phyloP scores from a whole-genome alignment of 1,140 invertebrate species.

The Pseudomyrmex concolor region DNA sequence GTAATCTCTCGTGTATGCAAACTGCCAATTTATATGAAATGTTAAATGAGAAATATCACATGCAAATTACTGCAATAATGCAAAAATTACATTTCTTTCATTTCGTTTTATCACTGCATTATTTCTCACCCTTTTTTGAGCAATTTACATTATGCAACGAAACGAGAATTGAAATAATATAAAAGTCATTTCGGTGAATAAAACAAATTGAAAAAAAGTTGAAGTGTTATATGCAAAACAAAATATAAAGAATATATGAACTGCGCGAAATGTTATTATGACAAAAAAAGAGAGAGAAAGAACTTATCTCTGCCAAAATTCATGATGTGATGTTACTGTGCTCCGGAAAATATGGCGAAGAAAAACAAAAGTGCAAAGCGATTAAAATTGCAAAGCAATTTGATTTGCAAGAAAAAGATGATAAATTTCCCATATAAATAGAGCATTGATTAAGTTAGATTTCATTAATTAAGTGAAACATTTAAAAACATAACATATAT shows the following conservation, averaged over 20 bases:
- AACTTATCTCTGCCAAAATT: not conserved
- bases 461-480: too few species aligned
- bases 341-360: not conserved
- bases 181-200: constrained; percentile 1
- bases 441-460: too few species aligned
- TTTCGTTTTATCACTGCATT: not conserved
- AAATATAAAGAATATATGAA: not conserved
- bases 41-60: constrained; percentile 10
- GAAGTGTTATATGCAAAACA: not conserved
- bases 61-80: constrained; percentile 2
- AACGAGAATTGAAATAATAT: not conserved
- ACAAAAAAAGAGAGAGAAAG: not conserved
- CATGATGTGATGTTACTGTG: not conserved
- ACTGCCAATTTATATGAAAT: not conserved
- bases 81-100: constrained; percentile 25
- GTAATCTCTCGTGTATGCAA: not conserved
- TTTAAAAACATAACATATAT: constrained; percentile 29
- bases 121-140: not conserved
- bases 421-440: not conserved
- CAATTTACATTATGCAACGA: not conserved
- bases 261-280: not conserved
- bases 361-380: too few species aligned
- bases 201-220: not conserved
- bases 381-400: not conserved
- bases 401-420: not conserved